Evolutionary conservation across 2,888 invertebrate genomes (phyloP), one percentile per base, ranked within the genome.

Genomic region (Drosophila lutescens): DNA sequence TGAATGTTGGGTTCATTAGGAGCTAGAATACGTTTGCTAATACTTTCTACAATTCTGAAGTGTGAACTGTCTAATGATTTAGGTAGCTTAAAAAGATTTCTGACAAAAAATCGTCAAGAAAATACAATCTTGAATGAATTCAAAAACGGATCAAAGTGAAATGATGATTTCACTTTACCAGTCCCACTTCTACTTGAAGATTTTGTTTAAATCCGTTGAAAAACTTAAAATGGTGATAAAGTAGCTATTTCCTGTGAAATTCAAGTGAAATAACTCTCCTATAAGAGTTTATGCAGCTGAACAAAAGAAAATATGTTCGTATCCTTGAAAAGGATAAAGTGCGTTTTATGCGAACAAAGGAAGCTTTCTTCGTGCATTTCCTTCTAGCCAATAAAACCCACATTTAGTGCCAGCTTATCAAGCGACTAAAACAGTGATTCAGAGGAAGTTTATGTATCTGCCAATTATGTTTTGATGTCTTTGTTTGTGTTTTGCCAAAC

Each of bases 401-500:
- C 12, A 40, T 20, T 47, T 23, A 12, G 15, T 30, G 15, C 3
- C 38, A 15, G 7, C 30, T 17, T 40, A 10, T 6, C 2, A 26
- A 17, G 8, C 30, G n/a, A 32, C 58, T 58, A 13, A 56, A 13
- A 32, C n/a, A 12, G 30, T 23, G 34, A 30, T 32, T 66, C 13
- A 20, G 66, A 34, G 23, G 10, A 34, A 34, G 26, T 13, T 26
- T 9, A 17, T 34, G 20, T 34, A 0, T 23, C 6, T 12, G 12
- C 30, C 23, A 17, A 6, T 12, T 62, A 43, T 26, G 9, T 49
- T 63, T 30, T 10, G 12, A 43, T 43, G 55, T 30, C 26, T 15
- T 63, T 10, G 26, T 51, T 10, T 36, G n/a, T 15, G 23, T 38
- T 63, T 53, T 51, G 32, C n/a, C 63, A 50, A 61, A 44, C 63